Base-by-base conservation (phyloP, 2,797 vertebrate species). In the Lacerta agilis region DNA sequence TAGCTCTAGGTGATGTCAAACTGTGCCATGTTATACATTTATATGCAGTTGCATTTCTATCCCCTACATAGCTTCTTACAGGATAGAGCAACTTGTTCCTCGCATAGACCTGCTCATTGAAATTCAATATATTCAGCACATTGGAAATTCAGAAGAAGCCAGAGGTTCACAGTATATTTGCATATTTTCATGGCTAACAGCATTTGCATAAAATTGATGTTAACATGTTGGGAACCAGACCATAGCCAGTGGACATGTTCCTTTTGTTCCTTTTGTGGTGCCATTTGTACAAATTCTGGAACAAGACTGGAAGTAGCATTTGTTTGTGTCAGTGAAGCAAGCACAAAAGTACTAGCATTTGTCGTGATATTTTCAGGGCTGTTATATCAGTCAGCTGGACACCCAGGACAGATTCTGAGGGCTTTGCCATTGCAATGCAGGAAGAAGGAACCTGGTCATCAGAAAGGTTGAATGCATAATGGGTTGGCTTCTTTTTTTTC, bases 181-280 rank as follows among this genome's bases (percentile, higher is more conserved):
- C 76, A 79, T 85, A 79, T 43, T 72, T 79, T 88, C 82, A 88
- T 72, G 49, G 29, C 45, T 72, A 78, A 79, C 36, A 64, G 79
- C 41, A 71, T 88, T 79, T 88, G 67, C 77, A 84, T 45, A 72
- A 84, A 88, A 84, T 45, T 88, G 75, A 61, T 49, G 71, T 79
- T 83, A 79, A 71, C 72, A 27, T 72, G 25, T 77, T 41, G 36
- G 55, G 20, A 84, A 84, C 66, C 45, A 79, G 77, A 72, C 45
- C 66, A 72, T 79, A 33, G 66, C 36, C 45, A 43, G 36, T 64
- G 49, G 82, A 79, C 66, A 84, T 79, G 81, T 61, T 84, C 15
- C 45, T 88, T 88, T 83, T 84, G 49, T 61, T 84, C 38, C 45
- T 88, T 88, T 83, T 84, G 49, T 43, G 43, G 11, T 41, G 18